Percentiles rank a stretch among this genome's conserved stretches.
These are phyloP conservation scores for Drosophila varians DNA, from an alignment of 1,140 invertebrate species.

Conservation along the genomic window DNA sequence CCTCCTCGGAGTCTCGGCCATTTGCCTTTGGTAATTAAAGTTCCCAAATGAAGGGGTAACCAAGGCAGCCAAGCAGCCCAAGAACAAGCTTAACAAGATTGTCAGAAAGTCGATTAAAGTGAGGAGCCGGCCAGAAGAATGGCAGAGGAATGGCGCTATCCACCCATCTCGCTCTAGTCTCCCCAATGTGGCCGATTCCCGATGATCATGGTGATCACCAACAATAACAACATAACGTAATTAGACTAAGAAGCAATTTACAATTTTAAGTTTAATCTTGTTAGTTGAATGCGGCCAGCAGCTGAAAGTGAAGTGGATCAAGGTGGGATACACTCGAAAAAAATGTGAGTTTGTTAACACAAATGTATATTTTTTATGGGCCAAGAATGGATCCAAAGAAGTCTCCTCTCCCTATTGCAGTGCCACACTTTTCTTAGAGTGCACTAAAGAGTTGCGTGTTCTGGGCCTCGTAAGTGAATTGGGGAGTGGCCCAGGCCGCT, in stretches of 20 bases:
- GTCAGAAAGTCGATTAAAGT: constrained; percentile 28
- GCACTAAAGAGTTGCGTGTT: constrained; percentile 12
- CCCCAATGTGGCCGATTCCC: constrained; percentile 26
- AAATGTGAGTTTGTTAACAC: not conserved
- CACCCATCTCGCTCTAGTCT: not conserved
- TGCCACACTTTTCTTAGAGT: not conserved
- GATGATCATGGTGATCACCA: constrained; percentile 70
- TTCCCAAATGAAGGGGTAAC: constrained; percentile 68
- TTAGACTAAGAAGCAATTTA: constrained; percentile 81
- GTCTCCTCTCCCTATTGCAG: no score
- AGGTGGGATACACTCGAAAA: not conserved
- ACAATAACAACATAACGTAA: constrained; percentile 54
- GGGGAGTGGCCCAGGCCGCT: constrained; percentile 22
- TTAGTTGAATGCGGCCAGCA: constrained; percentile 65
- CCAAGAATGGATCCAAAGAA: no score
- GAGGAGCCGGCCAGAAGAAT: constrained; percentile 2
- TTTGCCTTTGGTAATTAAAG: constrained; percentile 77
- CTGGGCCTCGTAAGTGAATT: constrained; percentile 21
- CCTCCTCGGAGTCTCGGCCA: constrained; percentile 46
- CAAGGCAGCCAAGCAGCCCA: constrained; percentile 20
- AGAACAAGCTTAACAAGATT: constrained; percentile 44
- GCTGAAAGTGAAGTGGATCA: constrained; percentile 67
- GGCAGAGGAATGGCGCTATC: not conserved
- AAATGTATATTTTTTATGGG: not conserved
- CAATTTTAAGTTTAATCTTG: constrained; percentile 80